Percentiles rank a stretch among this genome's conserved stretches.
phyloP scores from a whole-genome alignment of 2,113 vertebrate species.

The Peucedramus taeniatus region DNA sequence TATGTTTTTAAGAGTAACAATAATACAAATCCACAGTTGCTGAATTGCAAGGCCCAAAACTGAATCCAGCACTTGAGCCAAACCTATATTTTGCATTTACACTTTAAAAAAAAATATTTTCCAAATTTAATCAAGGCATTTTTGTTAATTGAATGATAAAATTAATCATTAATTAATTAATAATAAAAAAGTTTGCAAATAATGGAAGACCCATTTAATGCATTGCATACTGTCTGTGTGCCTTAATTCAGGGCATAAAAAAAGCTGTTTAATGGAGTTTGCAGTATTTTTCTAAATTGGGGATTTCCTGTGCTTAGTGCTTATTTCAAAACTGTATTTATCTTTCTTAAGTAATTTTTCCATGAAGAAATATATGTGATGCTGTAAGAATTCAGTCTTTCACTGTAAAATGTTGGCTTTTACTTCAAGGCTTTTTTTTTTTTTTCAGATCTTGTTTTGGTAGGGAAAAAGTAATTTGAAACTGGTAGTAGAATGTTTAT shows the following conservation, averaged over 20 bases:
- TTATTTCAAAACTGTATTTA: background rate
- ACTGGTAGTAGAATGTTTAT: background rate
- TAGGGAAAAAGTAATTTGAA: background rate
- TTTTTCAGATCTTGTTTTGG: background rate
- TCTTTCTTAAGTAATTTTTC: background rate
- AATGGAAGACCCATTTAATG: background rate
- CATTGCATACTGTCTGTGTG: fast-evolving
- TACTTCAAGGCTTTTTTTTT: background rate
- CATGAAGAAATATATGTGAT: background rate
- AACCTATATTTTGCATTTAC: background rate
- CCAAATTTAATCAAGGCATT: background rate
- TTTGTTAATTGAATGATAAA: too few relatives aligned
- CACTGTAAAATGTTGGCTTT: background rate
- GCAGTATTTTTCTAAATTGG: background rate
- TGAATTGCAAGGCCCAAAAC: background rate
- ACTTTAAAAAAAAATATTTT: background rate
- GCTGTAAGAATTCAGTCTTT: background rate
- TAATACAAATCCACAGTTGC: background rate
- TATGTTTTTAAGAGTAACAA: background rate
- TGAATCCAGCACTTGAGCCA: background rate
- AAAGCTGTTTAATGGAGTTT: background rate
- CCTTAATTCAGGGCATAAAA: background rate
- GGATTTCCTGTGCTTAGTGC: background rate
- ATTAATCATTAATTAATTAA: too few relatives aligned
- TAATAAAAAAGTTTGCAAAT: background rate